These are phyloP conservation scores for Melanerpes aurifrons DNA, from an alignment of 2,113 vertebrate genomes.

Conservation along the genomic window DNA sequence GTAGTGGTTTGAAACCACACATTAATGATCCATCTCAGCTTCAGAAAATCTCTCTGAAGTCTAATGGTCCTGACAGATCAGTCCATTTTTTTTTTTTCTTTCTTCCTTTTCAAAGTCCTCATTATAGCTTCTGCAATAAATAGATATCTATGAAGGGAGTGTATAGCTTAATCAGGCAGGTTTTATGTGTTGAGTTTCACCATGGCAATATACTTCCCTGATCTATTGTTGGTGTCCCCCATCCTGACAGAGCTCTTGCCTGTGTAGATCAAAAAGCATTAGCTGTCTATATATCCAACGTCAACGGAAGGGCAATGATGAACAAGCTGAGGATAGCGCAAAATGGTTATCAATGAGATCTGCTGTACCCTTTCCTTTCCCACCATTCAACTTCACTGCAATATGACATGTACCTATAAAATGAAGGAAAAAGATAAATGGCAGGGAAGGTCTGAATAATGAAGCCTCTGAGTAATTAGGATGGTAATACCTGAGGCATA, in stretches of 20 bases:
- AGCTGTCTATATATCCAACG: not conserved
- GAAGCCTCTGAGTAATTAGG: constrained; percentile 45
- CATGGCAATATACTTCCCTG: not conserved
- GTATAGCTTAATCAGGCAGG: not conserved
- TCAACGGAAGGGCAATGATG: not conserved
- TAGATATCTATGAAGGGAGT: not conserved
- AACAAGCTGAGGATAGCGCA: not conserved
- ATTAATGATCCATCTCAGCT: constrained; percentile 11
- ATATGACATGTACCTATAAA: not conserved
- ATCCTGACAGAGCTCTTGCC: not conserved
- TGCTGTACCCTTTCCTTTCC: not conserved
- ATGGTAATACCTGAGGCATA: constrained; percentile 41
- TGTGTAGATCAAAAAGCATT: not conserved
- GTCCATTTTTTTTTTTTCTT: not conserved
- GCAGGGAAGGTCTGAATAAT: constrained; percentile 26
- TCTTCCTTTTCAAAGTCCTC: not conserved
- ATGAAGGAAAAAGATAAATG: not conserved
- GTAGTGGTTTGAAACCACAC: not conserved
- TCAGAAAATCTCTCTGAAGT: constrained; percentile 18
- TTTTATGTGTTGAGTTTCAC: not conserved
- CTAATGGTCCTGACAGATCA: constrained; percentile 2
- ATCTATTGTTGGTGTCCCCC: not conserved
- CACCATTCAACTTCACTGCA: not conserved
- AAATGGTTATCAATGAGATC: not conserved
- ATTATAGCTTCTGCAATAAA: not conserved